Percentiles rank a stretch among this genome's conserved stretches.
phyloP scores from a whole-genome alignment of 2,797 vertebrate species.

The Merluccius polli region DNA sequence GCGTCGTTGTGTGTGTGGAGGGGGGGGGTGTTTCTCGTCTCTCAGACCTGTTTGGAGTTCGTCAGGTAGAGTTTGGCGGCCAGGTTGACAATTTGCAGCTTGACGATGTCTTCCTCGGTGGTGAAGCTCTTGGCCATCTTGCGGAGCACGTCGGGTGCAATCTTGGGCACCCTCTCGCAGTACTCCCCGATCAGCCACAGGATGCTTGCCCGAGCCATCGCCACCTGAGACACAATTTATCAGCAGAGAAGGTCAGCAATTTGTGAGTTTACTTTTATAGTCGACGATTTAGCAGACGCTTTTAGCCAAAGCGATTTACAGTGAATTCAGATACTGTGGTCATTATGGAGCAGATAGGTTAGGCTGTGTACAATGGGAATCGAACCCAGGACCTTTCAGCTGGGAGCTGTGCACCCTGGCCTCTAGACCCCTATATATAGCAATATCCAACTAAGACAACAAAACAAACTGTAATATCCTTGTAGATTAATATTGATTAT shows the following conservation, averaged over 20 bases:
- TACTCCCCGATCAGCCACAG: slow-evolving; percentile 97
- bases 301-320: no score
- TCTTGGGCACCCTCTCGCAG: slow-evolving; percentile 93
- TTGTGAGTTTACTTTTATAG: no score
- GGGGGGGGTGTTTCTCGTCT: background rate
- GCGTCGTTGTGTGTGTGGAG: no score
- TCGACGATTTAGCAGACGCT: no score
- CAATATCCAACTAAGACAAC: no score
- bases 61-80: slow-evolving; percentile 95
- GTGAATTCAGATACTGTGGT: no score
- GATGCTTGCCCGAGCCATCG: slow-evolving; percentile 96
- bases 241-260: no score
- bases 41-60: slow-evolving; percentile 92
- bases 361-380: background rate
- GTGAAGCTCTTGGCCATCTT: slow-evolving; percentile 94
- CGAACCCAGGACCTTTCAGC: no score
- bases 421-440: no score
- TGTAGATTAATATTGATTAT: no score
- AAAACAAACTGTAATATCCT: no score
- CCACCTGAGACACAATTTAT: slow-evolving; percentile 72
- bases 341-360: background rate
- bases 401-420: no score
- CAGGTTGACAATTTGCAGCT: slow-evolving; percentile 90
- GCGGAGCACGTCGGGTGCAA: slow-evolving; percentile 92
- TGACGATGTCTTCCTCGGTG: slow-evolving; percentile 91